Percentiles rank a stretch among this genome's conserved stretches.
Conservation (phyloP, 2,797 vertebrate species). For the Intellagama lesueurii region DNA sequence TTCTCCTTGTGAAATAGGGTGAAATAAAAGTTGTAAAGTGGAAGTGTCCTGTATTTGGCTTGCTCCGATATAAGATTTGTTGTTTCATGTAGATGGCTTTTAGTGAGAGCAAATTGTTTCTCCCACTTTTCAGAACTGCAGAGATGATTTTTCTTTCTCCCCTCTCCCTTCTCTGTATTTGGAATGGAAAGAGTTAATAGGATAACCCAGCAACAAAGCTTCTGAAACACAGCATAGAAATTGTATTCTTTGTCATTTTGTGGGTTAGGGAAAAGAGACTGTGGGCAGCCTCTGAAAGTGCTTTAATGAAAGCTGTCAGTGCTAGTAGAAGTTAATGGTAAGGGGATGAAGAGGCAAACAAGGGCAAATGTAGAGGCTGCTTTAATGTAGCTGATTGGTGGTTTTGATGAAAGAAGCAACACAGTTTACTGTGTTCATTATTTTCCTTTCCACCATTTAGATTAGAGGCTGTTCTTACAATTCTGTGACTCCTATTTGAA, state of each 20-base stretch:
- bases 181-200: constrained; percentile 74
- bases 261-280: constrained; percentile 75
- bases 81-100: constrained; percentile 41
- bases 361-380: constrained; percentile 70
- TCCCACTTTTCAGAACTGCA: not conserved
- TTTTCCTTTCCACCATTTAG: constrained; percentile 72
- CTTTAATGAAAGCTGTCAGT: constrained; percentile 79
- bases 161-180: not conserved
- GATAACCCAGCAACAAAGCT: constrained; percentile 62
- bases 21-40: constrained; percentile 21
- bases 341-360: constrained; percentile 63
- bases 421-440: constrained; percentile 61
- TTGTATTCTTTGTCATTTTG: constrained; percentile 76
- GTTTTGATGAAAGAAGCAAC: constrained; percentile 73
- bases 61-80: constrained; percentile 34
- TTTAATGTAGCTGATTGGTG: constrained; percentile 70
- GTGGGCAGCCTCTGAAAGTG: constrained; percentile 78
- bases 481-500: constrained; percentile 61
- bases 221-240: constrained; percentile 67
- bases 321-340: constrained; percentile 77
- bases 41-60: constrained; percentile 53
- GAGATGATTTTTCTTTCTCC: not conserved
- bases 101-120: not conserved
- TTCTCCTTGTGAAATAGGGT: not conserved
- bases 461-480: constrained; percentile 63